A percentile compares a stretch with the other conserved stretches of the same genome.
Conservation (phyloP, 2,113 vertebrate genomes). For the Pao palembangensis region DNA sequence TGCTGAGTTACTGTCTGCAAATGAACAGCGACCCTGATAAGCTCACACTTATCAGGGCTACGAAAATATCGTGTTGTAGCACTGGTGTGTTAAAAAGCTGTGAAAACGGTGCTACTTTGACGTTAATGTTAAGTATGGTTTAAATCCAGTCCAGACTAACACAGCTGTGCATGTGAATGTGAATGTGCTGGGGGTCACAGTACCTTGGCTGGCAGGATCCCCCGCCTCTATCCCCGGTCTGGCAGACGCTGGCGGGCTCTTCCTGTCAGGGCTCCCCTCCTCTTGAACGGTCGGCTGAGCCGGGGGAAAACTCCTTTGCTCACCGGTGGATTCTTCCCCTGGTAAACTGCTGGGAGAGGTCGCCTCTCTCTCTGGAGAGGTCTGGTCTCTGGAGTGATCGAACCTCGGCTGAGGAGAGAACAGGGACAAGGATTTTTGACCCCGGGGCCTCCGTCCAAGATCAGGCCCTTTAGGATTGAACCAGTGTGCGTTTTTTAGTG, state of each 20-base stretch:
- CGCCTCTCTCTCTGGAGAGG: constrained; percentile 32
- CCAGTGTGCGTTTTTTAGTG: background rate
- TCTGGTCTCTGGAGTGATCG: constrained; percentile 43
- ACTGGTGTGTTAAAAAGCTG: no score
- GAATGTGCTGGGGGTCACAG: no score
- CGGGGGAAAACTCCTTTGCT: constrained; percentile 39
- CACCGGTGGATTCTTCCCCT: constrained; percentile 36
- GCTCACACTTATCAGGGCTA: no score
- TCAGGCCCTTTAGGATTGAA: background rate
- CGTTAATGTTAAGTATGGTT: no score
- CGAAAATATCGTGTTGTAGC: no score
- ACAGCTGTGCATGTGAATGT: no score
- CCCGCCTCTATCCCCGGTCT: constrained; percentile 17
- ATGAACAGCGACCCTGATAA: no score
- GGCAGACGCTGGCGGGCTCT: constrained; percentile 18
- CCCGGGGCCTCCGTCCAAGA: background rate
- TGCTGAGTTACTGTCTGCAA: no score
- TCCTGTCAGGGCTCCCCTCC: constrained; percentile 19
- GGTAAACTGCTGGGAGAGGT: constrained; percentile 37
- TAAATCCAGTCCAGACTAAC: no score
- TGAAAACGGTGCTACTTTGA: no score
- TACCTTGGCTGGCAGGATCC: constrained; percentile 33
- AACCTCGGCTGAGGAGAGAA: constrained; percentile 45
- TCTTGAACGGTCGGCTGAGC: constrained; percentile 44
- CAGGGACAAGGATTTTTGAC: background rate